phyloP scores from a whole-genome alignment of 64 coral and sea anemone species.

The Montipora sp. region DNA sequence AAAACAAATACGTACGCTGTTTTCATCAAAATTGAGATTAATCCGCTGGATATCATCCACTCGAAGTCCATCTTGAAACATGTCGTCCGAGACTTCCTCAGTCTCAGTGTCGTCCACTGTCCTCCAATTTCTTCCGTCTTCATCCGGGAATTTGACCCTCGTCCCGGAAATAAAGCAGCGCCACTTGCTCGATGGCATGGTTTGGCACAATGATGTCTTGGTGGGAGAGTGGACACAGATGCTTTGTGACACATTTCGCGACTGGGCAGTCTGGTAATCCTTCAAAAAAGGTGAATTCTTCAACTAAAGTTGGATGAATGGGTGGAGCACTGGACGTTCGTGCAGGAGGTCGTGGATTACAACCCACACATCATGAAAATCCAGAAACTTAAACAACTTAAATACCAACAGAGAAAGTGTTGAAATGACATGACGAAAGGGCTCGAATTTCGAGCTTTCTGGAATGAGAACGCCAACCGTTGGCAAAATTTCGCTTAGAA shows the following conservation, averaged over 20 bases:
- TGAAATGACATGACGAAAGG: too few relatives aligned
- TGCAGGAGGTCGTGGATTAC: too few relatives aligned
- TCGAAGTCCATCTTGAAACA: constrained; percentile 30
- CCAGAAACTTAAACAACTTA: too few relatives aligned
- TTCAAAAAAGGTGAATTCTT: not conserved
- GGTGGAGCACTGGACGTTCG: too few relatives aligned
- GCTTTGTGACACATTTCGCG: not conserved
- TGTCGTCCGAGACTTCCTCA: constrained; percentile 26
- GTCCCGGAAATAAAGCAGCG: constrained; percentile 66
- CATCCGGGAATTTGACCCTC: constrained; percentile 35
- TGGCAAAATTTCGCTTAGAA: too few relatives aligned
- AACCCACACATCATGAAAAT: too few relatives aligned
- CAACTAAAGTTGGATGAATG: too few relatives aligned
- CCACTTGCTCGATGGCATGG: constrained; percentile 23
- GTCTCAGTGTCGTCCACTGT: constrained; percentile 48
- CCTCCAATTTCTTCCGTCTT: constrained; percentile 46
- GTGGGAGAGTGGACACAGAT: constrained; percentile 22
- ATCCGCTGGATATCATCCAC: constrained; percentile 11
- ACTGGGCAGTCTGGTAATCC: not conserved
- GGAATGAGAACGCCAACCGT: too few relatives aligned
- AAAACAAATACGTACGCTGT: not conserved
- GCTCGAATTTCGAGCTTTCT: too few relatives aligned
- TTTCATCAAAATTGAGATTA: not conserved
- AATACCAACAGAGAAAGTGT: too few relatives aligned
- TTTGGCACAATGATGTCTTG: not conserved